A percentile compares a stretch with the other conserved stretches of the same genome.
phyloP scores from a whole-genome alignment of 2,888 invertebrate genomes.

The Rhagonycha fulva region DNA sequence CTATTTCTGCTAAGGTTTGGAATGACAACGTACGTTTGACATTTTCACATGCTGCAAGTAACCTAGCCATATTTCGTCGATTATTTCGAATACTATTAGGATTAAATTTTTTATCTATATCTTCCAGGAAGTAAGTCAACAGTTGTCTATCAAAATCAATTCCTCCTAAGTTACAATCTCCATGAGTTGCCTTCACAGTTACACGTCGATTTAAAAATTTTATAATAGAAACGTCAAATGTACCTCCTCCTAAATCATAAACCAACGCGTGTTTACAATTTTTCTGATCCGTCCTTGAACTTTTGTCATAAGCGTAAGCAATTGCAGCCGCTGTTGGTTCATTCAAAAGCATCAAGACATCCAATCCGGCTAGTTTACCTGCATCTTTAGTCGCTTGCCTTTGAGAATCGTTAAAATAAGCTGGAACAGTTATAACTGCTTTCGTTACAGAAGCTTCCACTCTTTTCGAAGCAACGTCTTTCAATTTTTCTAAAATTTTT shows the following conservation, averaged over 20 bases:
- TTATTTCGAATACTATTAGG: background rate
- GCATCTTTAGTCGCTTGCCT: conserved; percentile 39
- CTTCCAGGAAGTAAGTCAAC: background rate
- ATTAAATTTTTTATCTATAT: background rate
- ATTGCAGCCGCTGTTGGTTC: conserved; percentile 41
- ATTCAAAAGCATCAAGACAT: conserved; percentile 34
- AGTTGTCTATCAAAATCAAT: conserved; percentile 92
- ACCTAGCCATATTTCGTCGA: background rate
- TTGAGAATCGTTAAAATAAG: conserved; percentile 39
- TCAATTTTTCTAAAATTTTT: conserved; percentile 98
- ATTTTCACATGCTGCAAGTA: background rate
- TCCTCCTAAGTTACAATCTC: conserved; percentile 97
- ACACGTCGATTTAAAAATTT: conserved; percentile 99
- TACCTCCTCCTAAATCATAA: conserved; percentile 98
- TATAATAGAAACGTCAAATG: conserved; percentile 96
- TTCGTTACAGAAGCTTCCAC: conserved; percentile 75
- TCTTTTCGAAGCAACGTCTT: conserved; percentile 97
- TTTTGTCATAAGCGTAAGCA: conserved; percentile 86
- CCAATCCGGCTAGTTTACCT: conserved; percentile 36
- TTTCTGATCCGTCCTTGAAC: too few species aligned
- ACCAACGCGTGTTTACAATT: conserved; percentile 97
- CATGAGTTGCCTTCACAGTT: conserved; percentile 88
- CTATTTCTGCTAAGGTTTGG: conserved; percentile 59
- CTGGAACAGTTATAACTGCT: conserved; percentile 42
- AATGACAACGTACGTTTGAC: background rate